These are phyloP conservation scores for Rhynchonema sp. DNA, from an alignment of 2,888 invertebrate genomes.

Conservation along the genomic window DNA sequence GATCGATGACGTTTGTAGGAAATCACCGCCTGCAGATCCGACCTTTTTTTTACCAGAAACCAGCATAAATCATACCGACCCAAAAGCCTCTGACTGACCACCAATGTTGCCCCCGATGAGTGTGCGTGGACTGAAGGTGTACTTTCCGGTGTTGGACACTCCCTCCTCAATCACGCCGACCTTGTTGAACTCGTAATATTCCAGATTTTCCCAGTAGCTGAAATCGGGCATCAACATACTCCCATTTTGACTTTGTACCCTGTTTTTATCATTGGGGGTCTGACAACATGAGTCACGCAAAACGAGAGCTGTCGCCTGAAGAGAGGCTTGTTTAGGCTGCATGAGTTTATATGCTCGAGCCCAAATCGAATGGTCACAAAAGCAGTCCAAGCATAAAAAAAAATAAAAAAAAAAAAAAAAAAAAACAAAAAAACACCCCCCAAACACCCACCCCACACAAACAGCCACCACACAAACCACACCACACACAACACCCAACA, in stretches of 20 bases:
- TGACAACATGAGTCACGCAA: too few relatives aligned
- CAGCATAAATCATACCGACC: conserved; percentile 12
- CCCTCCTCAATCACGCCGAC: conserved; percentile 10
- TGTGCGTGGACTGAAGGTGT: conserved; percentile 15
- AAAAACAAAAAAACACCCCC: too few relatives aligned
- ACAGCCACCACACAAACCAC: too few relatives aligned
- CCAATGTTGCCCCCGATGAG: conserved; percentile 10
- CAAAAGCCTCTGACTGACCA: conserved; percentile 13
- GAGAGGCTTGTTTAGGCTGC: background rate
- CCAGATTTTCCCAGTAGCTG: conserved; percentile 16
- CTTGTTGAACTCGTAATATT: conserved; percentile 10
- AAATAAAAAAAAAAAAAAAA: background rate
- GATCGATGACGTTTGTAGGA: too few relatives aligned
- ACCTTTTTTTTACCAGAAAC: conserved; percentile 11
- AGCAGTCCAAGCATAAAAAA: background rate
- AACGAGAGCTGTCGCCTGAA: too few relatives aligned
- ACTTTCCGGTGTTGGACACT: conserved; percentile 12
- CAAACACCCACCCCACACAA: too few relatives aligned
- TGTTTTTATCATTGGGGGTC: background rate
- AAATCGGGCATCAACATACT: conserved; percentile 7
- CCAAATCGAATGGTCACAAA: too few relatives aligned
- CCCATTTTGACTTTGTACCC: conserved; percentile 2
- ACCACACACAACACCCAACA: too few relatives aligned
- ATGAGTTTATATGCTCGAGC: too few relatives aligned
- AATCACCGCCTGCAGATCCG: too few relatives aligned